Percentiles rank a stretch among this genome's conserved stretches.
Evolutionary conservation across 2,797 vertebrate genomes (phyloP).

Genomic region (Percopsis omiscomaycus): DNA sequence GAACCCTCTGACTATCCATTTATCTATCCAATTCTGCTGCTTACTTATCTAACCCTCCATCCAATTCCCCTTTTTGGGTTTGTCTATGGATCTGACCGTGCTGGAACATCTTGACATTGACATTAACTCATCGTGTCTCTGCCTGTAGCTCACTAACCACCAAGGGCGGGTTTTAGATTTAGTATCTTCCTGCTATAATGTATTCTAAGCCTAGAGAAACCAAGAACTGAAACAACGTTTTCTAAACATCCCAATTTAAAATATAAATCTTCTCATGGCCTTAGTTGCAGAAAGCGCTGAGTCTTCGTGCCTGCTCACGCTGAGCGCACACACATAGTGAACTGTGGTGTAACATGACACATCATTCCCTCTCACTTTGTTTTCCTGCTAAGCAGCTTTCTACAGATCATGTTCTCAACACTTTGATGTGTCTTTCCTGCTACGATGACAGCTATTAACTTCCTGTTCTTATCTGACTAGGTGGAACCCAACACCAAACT

Average conservation of each 20-base stretch:
- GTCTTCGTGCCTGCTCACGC: slow-evolving; percentile 41
- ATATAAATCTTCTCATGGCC: slow-evolving; percentile 61
- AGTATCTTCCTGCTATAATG: slow-evolving; percentile 32
- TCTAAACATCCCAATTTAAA: slow-evolving; percentile 37
- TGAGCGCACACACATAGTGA: slow-evolving; percentile 27
- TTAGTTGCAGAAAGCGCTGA: slow-evolving; percentile 48
- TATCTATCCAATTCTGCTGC: background rate
- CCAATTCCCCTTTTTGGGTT: background rate
- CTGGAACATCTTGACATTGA: slow-evolving; percentile 23
- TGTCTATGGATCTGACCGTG: background rate
- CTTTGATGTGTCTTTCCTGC: slow-evolving; percentile 32
- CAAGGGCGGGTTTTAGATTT: slow-evolving; percentile 17
- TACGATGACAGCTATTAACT: slow-evolving; percentile 13
- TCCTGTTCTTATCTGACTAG: slow-evolving; percentile 65
- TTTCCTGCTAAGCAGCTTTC: slow-evolving; percentile 49
- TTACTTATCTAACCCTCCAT: background rate
- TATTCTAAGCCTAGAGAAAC: slow-evolving; percentile 11
- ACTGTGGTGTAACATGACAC: slow-evolving; percentile 35
- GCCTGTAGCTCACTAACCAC: slow-evolving; percentile 20
- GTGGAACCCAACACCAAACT: slow-evolving; percentile 97
- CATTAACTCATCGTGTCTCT: slow-evolving; percentile 27
- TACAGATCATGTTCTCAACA: slow-evolving; percentile 39
- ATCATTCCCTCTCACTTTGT: slow-evolving; percentile 12
- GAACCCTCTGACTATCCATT: slow-evolving; percentile 79
- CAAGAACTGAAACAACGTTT: slow-evolving; percentile 27